Base-by-base conservation (phyloP, 2,797 vertebrate species). In the Lates japonicus region DNA sequence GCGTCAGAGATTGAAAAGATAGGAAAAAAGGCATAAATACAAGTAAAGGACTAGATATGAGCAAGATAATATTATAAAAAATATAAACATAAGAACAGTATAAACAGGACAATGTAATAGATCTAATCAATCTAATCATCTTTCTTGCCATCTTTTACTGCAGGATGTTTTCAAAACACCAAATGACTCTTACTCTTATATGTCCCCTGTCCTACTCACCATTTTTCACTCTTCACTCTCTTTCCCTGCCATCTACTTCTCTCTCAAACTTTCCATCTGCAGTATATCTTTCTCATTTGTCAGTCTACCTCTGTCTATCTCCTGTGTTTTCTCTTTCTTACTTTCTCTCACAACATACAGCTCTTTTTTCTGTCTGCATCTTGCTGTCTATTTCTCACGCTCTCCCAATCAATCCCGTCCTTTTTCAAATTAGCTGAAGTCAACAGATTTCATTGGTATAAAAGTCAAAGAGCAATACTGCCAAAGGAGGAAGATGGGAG, bases 391-490 rank as follows among this genome's bases (percentile, higher is more conserved):
- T 69, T 8, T 33, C 37, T 72, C 25, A 3, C 12, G 0, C 20
- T 69, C 31, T 7, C 22, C 25, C 8, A 44, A 12, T 70, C 74
- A 54, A 16, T 13, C 3, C 5, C 37, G 35, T 37, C 9, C 42
- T 9, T 55, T 69, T 55, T 61, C 11, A 74, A 16, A 63, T 67
- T 19, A 49, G 14, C 60, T 57, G 10, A 49, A 64, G 51, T 77
- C 70, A 62, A 54, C 9, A 68, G 14, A 80, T 81, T 70, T 55
- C 46, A 70, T 3, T 29, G 44, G 48, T 55, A 5, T 46, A 35
- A 73, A 42, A 78, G 48, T 49, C 46, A 49, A 81, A 55, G 64
- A 80, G 39, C 33, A 44, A 54, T 31, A 49, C 7, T 67, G 37
- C 37, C 8, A 0, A 29, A 73, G 58, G n/a, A 49, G 58, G 22